Percentiles rank a stretch among this genome's conserved stretches.
Evolutionary conservation across 30 jellyfish, hydroid and myxozoan genomes (phyloP).

Genomic region (Cassiopea andromeda): DNA sequence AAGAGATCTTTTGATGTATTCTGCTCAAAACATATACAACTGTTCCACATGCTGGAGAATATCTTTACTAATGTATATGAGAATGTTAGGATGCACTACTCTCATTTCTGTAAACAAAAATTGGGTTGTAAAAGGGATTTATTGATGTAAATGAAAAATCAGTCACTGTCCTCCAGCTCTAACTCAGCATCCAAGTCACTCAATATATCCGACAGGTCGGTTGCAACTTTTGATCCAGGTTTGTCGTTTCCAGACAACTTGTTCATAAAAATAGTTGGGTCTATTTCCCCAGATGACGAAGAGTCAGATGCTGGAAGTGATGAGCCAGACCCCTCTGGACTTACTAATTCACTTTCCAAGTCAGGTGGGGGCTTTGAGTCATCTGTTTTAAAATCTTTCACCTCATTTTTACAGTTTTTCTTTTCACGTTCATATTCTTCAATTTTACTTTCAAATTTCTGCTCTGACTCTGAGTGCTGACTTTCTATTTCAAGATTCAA

Average conservation of each 20-base stretch:
- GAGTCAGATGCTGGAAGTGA: not conserved
- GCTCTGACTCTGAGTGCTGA: not conserved
- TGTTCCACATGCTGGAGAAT: too few relatives aligned
- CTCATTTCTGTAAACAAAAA: too few relatives aligned
- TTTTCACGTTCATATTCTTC: not conserved
- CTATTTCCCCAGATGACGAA: constrained; percentile 57
- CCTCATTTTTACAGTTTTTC: too few relatives aligned
- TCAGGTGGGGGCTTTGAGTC: too few relatives aligned
- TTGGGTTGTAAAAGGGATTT: not conserved
- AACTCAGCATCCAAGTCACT: constrained; percentile 62
- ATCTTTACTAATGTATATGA: too few relatives aligned
- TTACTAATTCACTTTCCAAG: not conserved
- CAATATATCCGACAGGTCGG: constrained; percentile 22
- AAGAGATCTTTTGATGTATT: too few relatives aligned
- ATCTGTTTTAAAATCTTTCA: too few relatives aligned
- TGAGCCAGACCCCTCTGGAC: not conserved
- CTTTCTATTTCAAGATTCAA: constrained; percentile 1
- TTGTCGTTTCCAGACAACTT: constrained; percentile 18
- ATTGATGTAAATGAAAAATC: too few relatives aligned
- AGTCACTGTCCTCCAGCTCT: constrained; percentile 58
- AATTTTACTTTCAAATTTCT: not conserved
- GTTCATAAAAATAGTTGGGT: constrained; percentile 43
- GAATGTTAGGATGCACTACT: too few relatives aligned
- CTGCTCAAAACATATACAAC: too few relatives aligned
- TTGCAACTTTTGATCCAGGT: not conserved